Base-by-base conservation (phyloP, 2,888 invertebrate species). In the Habrosyne pyritoides region DNA sequence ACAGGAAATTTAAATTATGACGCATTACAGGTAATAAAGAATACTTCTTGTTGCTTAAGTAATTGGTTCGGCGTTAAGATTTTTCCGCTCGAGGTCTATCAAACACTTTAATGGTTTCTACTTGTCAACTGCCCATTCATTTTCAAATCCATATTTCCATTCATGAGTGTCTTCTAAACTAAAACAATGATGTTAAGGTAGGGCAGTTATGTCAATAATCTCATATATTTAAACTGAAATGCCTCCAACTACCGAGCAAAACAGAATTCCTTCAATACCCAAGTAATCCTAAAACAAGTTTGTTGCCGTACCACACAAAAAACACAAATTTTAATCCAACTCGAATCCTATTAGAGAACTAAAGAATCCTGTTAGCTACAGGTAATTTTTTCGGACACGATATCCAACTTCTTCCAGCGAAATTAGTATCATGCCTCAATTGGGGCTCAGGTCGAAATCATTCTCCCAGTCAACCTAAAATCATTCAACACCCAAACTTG, bases 401-500 rank as follows among this genome's bases (percentile, higher is more conserved):
- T 14, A 14, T 50, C 26, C 7, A 49, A 21, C 14, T 21, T 10
- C 28, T 28, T 30, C 0, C 28, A 10, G 50, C 14, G 6, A 26
- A 26, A 24, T 21, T 12, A 30, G 26, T 24, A 10, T 30, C 10
- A 18, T 14, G 28, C 12, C 10, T 1, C 18, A 18, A 30, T 21
- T 50, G 28, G 28, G 49, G 10, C 50, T 50, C 50, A 18, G 50
- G 50, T 28, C 28, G 21, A 30, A 50, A 50, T 50, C 50, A 50
- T 50, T 50, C 50, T 28, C 54, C 55, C 63, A 59, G 63, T 59
- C 63, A 68, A 61, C 72, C 65, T 68, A 73, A 79, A 80, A 86
- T 82, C 84, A 84, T 85, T 81, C 76, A 82, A 73, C 77, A 73
- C 65, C 72, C 73, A 67, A 77, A 79, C 69, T 77, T 79, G 82